A percentile compares a stretch with the other conserved stretches of the same genome.
Conservation (phyloP, 2,888 invertebrate species). For the Lasiommata megera region DNA sequence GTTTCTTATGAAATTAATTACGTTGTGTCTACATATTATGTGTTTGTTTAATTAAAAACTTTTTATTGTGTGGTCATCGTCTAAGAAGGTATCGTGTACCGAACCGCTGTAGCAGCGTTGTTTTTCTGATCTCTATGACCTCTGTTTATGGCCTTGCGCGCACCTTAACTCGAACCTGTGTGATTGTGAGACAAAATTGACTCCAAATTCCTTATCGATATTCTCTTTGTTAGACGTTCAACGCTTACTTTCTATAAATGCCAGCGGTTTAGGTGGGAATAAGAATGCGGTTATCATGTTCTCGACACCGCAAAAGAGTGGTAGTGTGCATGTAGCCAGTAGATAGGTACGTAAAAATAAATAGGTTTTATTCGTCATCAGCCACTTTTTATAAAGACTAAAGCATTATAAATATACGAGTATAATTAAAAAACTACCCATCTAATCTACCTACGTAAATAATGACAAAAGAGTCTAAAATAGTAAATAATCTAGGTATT, state of each 20-base stretch:
- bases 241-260: constrained; percentile 59
- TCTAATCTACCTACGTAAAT: no score
- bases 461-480: no score
- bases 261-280: constrained; percentile 56
- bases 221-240: constrained; percentile 57
- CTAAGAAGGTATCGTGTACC: neutral
- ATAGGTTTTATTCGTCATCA: no score
- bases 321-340: constrained; percentile 15
- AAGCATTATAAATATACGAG: no score
- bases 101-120: neutral
- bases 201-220: constrained; percentile 51
- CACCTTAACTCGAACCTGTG: constrained; percentile 35
- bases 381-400: no score
- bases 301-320: constrained; percentile 35
- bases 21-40: no score
- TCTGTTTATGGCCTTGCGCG: constrained; percentile 48
- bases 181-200: constrained; percentile 45
- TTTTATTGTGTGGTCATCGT: no score
- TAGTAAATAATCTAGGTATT: no score
- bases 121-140: constrained; percentile 27
- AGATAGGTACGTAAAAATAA: constrained; percentile 29
- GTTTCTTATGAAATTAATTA: no score
- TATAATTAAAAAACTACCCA: no score
- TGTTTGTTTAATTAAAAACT: no score
- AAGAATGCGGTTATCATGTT: constrained; percentile 43